Conservation (phyloP, 1,140 invertebrate genomes). For the Procambarus virginalis region DNA sequence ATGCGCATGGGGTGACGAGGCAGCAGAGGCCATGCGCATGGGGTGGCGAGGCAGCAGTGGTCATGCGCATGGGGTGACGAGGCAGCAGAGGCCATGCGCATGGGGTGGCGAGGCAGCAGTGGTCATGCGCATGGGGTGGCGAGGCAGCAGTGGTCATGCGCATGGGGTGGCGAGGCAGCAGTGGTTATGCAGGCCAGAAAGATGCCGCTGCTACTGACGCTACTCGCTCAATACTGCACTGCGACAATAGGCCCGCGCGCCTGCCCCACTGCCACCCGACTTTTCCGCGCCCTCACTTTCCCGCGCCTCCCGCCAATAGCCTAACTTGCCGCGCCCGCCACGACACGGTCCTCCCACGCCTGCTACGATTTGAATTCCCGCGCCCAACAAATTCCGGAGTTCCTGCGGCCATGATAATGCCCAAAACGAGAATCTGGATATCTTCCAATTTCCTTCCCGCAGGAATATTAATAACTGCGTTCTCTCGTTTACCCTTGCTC, state of each 20-base stretch:
- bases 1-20: not conserved
- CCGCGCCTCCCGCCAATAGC: too few species aligned
- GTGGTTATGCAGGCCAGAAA: not conserved
- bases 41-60: not conserved
- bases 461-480: too few species aligned
- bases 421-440: too few species aligned
- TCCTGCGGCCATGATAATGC: too few species aligned
- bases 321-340: too few species aligned
- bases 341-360: too few species aligned
- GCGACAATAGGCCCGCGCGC: conserved; percentile 6
- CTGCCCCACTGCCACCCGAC: not conserved
- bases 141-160: not conserved
- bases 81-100: not conserved
- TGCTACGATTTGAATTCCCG: too few species aligned
- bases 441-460: too few species aligned
- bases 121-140: not conserved
- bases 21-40: too few species aligned
- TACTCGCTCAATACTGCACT: conserved; percentile 2
- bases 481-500: too few species aligned
- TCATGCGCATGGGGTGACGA: not conserved
- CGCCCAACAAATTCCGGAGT: too few species aligned
- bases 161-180: not conserved
- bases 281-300: not conserved
- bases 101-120: too few species aligned
- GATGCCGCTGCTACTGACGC: not conserved